Evolutionary conservation across 2,797 vertebrate species (phyloP).

Genomic region (Coregonus sp.): DNA sequence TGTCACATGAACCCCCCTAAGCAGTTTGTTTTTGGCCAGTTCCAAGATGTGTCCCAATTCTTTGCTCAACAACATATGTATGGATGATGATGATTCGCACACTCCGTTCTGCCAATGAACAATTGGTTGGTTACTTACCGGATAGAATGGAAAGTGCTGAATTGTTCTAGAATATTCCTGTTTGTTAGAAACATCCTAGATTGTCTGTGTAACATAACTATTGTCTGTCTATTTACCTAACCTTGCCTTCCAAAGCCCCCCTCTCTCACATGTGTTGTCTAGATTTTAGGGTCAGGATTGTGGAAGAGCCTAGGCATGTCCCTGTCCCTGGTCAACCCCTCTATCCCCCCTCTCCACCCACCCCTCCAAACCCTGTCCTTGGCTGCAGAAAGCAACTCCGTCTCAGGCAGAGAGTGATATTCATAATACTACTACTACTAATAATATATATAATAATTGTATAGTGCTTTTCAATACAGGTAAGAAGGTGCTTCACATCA

Average conservation of each 20-base stretch:
- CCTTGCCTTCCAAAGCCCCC: constrained; percentile 10
- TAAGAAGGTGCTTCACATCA: too few species aligned
- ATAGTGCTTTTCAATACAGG: too few species aligned
- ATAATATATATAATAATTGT: too few species aligned
- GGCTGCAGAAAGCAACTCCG: constrained; percentile 42
- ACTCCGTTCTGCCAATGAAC: background rate
- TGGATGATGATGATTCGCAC: constrained; percentile 10
- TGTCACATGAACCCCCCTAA: background rate
- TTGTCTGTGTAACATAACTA: constrained; percentile 36
- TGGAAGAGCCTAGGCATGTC: constrained; percentile 44
- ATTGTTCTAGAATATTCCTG: constrained; percentile 20
- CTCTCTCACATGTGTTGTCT: constrained; percentile 18
- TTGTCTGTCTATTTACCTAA: constrained; percentile 27
- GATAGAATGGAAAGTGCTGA: constrained; percentile 10
- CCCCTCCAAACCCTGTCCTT: constrained; percentile 31
- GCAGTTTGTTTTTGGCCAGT: constrained; percentile 33
- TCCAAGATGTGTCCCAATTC: constrained; percentile 27
- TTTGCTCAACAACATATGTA: background rate
- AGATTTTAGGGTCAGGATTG: background rate
- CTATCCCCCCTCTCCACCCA: background rate
- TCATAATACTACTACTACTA: too few species aligned
- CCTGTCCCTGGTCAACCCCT: constrained; percentile 21
- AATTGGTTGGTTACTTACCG: background rate
- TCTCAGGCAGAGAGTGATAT: constrained; percentile 9
- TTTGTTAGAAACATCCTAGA: background rate